phyloP scores from a whole-genome alignment of 2,888 invertebrate genomes.

The Piscicola geometra region DNA sequence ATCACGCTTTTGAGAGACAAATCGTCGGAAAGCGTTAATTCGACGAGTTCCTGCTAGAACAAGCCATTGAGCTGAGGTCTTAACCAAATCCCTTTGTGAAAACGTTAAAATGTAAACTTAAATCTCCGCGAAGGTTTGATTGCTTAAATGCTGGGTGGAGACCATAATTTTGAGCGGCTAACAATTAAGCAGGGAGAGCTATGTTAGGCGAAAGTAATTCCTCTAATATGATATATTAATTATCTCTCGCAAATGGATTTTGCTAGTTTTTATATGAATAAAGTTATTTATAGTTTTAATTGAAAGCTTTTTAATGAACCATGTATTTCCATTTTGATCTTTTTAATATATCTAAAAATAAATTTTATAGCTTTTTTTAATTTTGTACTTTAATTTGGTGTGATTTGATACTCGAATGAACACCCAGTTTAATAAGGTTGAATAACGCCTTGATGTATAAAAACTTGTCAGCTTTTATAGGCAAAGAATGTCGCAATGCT shows the following conservation, averaged over 20 bases:
- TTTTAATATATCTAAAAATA: no score
- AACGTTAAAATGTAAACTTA: not conserved
- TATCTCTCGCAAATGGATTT: not conserved
- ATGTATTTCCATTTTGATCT: no score
- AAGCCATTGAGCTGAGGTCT: no score
- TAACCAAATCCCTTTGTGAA: not conserved
- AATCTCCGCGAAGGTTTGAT: not conserved
- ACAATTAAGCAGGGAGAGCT: constrained; percentile 12
- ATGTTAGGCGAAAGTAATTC: constrained; percentile 3
- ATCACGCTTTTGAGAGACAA: not conserved
- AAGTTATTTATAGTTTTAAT: not conserved
- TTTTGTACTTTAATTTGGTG: no score
- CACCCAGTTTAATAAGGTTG: no score
- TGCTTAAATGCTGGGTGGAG: not conserved
- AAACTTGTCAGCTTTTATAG: not conserved
- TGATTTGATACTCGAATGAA: no score
- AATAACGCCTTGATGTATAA: not conserved
- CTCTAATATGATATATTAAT: not conserved
- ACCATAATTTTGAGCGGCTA: not conserved
- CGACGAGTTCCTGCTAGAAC: no score
- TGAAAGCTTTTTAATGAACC: not conserved
- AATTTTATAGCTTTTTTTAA: no score
- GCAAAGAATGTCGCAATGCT: not conserved
- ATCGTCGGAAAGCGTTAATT: not conserved
- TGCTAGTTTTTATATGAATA: not conserved